Evolutionary conservation across 2,888 invertebrate genomes (phyloP), one percentile per base, ranked within the genome.

Genomic region (Chironomus riparius): DNA sequence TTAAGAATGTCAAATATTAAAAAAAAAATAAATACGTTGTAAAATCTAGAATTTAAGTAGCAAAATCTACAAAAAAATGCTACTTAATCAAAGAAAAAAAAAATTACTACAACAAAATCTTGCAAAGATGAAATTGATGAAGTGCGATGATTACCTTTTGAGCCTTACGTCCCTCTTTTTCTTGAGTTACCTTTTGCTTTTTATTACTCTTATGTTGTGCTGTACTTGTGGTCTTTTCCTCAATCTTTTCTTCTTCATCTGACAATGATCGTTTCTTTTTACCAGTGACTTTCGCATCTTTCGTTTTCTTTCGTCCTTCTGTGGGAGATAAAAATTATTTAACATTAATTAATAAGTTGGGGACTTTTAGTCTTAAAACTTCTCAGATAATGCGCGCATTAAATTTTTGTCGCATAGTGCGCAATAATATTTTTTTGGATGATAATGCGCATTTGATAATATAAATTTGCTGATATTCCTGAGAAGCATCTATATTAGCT

Each of bases 291-390:
- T 84, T 84, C 80, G 89, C 88, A 78, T 91, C 91, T 80, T 90
- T 90, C 0, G 86, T 85, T 80, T 91, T 91, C 80, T 91, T 91
- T 15, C 91, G 86, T 13, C 91, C 91, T 80, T 90, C 91, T 89
- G 22, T 38, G 7, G 7, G 7, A 2, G 10, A 38, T 38, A 10
- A 38, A 10, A 10, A 1, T 10, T 7, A 38, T n/a, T n/a, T 7
- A 38, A 38, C 7, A 24, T 24, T 24, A 24, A 24, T 24, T 24
- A 24, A 24, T 24, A n/a, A n/a, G n/a, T n/a, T n/a, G n/a, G n/a
- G n/a, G n/a, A n/a, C n/a, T n/a, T n/a, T n/a, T n/a, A n/a, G n/a
- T n/a, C n/a, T n/a, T n/a, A n/a, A n/a, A n/a, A n/a, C n/a, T n/a
- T n/a, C n/a, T n/a, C n/a, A n/a, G n/a, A n/a, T n/a, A n/a, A n/a